phyloP scores from a whole-genome alignment of 2,797 vertebrate species.

The Sphenopsis melanotis region DNA sequence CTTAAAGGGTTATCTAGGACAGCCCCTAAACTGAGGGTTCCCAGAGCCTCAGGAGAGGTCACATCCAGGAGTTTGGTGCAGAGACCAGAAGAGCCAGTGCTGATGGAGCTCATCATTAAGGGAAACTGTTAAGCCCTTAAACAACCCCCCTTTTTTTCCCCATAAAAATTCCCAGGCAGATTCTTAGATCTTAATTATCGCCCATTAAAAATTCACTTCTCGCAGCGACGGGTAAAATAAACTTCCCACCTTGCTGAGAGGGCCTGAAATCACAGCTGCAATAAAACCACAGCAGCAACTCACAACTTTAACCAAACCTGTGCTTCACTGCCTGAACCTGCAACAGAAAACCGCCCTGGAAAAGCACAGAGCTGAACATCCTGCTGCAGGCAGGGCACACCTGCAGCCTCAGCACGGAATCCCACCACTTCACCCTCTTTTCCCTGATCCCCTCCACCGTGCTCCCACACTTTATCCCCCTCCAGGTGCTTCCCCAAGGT shows the following conservation, averaged over 20 bases:
- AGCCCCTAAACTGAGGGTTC: not conserved
- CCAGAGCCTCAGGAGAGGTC: not conserved
- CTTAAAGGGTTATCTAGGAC: not conserved
- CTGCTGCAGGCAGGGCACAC: not conserved
- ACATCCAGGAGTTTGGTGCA: not conserved
- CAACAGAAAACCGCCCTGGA: not conserved
- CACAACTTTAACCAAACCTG: not conserved
- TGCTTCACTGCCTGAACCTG: not conserved
- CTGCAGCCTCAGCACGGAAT: fast-evolving
- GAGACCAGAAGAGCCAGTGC: not conserved
- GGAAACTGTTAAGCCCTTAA: not conserved
- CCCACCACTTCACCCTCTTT: not conserved
- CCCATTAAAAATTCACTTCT: not conserved
- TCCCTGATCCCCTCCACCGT: too few species aligned
- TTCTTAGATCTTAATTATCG: not conserved
- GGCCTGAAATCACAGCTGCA: not conserved
- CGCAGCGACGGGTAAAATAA: not conserved
- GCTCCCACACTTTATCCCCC: not conserved
- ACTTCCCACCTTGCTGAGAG: not conserved
- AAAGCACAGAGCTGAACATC: not conserved
- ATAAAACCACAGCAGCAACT: not conserved
- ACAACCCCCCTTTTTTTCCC: not conserved
- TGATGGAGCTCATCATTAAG: not conserved
- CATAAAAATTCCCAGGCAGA: not conserved
- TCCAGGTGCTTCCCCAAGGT: fast-evolving